phyloP scores from a whole-genome alignment of 2,797 vertebrate species.

The Lacerta bilineata region DNA sequence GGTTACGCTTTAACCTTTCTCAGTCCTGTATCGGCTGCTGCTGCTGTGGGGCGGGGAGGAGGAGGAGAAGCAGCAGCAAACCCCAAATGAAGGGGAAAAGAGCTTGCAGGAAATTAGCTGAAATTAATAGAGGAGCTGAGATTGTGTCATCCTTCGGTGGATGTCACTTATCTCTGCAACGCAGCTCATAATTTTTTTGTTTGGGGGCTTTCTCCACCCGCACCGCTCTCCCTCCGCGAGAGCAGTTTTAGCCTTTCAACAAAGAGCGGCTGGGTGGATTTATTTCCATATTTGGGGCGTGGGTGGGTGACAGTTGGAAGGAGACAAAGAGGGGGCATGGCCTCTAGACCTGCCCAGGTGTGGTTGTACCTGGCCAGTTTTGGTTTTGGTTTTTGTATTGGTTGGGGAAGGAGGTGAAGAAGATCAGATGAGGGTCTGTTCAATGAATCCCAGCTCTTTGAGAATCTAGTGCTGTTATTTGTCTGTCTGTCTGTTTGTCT shows the following conservation, averaged over 20 bases:
- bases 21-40: constrained; percentile 82
- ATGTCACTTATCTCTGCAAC: constrained; percentile 29
- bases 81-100: constrained; percentile 70
- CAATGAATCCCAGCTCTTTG: too few species aligned
- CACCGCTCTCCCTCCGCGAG: neutral
- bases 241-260: constrained; percentile 12
- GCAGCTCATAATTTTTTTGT: neutral
- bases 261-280: neutral
- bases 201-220: neutral
- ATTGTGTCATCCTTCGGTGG: constrained; percentile 55
- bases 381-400: too few species aligned
- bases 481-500: too few species aligned
- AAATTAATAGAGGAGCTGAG: constrained; percentile 76
- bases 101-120: constrained; percentile 78
- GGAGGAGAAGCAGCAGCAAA: neutral
- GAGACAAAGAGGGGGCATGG: neutral
- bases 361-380: too few species aligned
- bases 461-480: too few species aligned
- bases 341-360: neutral
- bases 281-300: neutral
- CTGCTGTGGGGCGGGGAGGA: neutral
- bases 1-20: constrained; percentile 92
- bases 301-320: neutral
- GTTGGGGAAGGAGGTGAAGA: too few species aligned
- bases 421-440: too few species aligned